phyloP scores from a whole-genome alignment of 2,113 vertebrate species.

The Dermatemys mawii region DNA sequence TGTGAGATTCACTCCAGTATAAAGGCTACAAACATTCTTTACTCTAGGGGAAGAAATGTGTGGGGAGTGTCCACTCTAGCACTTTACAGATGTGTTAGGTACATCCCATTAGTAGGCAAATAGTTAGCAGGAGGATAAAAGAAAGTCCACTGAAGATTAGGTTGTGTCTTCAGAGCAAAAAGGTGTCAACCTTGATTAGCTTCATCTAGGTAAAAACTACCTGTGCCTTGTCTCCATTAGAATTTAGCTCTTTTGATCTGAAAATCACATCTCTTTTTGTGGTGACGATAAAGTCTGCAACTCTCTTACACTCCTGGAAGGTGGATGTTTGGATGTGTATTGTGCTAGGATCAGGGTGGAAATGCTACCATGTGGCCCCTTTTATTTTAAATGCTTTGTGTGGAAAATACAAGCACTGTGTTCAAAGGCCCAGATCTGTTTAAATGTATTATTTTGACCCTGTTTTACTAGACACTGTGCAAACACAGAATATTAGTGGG shows the following conservation, averaged over 20 bases:
- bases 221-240: background rate
- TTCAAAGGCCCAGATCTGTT: background rate
- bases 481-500: background rate
- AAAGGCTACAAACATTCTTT: background rate
- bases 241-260: background rate
- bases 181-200: background rate
- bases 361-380: accelerated
- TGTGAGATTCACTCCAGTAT: background rate
- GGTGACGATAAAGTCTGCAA: background rate
- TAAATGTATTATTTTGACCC: background rate
- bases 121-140: background rate
- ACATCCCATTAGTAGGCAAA: background rate
- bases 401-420: background rate
- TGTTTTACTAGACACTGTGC: background rate
- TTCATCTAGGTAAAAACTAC: background rate
- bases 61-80: background rate
- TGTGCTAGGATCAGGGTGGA: accelerated
- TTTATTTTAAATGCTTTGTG: background rate
- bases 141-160: too few relatives aligned
- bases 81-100: background rate
- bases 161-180: background rate
- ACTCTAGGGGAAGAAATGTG: background rate
- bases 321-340: background rate
- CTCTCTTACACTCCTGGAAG: background rate
- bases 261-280: too few relatives aligned